These are phyloP conservation scores for Stegophylla sp. DNA, from an alignment of 2,888 invertebrate species.

Conservation along the genomic window DNA sequence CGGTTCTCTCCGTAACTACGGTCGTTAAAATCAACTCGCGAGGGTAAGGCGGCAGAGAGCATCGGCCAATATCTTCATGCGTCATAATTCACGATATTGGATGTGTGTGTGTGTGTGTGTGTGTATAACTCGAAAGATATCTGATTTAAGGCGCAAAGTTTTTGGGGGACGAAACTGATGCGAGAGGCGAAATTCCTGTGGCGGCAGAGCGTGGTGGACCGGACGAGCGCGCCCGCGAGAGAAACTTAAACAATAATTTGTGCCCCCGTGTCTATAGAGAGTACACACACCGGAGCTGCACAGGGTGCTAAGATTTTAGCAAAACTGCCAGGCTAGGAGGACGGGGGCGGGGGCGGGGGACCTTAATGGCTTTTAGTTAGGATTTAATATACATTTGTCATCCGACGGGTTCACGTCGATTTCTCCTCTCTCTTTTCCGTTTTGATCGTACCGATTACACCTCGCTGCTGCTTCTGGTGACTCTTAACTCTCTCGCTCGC, in stretches of 20 bases:
- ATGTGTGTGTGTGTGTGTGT: too few species aligned
- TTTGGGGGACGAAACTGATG: conserved; percentile 41
- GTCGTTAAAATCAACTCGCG: conserved; percentile 55
- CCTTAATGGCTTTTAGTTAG: conserved; percentile 59
- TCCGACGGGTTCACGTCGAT: conserved; percentile 59
- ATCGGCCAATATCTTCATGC: conserved; percentile 45
- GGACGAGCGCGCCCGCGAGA: conserved; percentile 34
- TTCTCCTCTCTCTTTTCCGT: conserved; percentile 55
- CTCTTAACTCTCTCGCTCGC: conserved; percentile 37
- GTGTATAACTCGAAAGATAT: conserved; percentile 58
- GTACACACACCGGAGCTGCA: neutral
- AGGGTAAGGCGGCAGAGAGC: neutral
- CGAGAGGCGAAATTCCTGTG: conserved; percentile 52
- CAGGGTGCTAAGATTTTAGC: conserved; percentile 56
- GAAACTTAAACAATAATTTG: conserved; percentile 59
- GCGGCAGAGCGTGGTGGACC: conserved; percentile 26
- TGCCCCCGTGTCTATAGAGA: neutral
- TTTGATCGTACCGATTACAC: conserved; percentile 48
- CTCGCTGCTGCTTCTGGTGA: too few species aligned
- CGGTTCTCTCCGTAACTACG: conserved; percentile 25
- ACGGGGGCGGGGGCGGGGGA: neutral
- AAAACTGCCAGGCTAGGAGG: conserved; percentile 39
- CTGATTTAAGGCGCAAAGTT: conserved; percentile 58
- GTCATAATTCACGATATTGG: conserved; percentile 58
- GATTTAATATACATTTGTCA: conserved; percentile 59